Evolutionary conservation across 92 coral and sea anemone species (phyloP), one percentile per base, ranked within the genome.

Genomic region (Porites cylindrica): DNA sequence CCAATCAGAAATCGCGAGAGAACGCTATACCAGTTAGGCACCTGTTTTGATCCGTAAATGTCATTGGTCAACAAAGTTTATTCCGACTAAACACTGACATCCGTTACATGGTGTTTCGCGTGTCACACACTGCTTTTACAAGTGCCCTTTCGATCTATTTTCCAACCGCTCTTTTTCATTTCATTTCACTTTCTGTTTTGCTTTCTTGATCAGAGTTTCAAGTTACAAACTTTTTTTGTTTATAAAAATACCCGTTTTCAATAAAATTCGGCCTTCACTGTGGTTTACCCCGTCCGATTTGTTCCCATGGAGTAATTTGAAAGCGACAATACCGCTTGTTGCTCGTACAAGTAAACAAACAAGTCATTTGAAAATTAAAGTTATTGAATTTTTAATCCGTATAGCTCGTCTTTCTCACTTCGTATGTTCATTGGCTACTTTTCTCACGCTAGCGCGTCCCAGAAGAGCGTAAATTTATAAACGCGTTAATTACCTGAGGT

Each of bases 31-130:
- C 65, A 18, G 73, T 59, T 29, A 61, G 89, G 83, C 97, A 94
- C 97, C 97, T 92, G 97, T 91, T 69, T 74, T 68, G 70, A 14
- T 23, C 59, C 5, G 66, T 89, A 58, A 82, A 87, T 87, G 80
- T 85, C 75, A 94, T 94, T 92, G 90, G 97, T 59, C 53, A 11
- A 16, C 5, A 43, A 26, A 47, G 71, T 72, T 73, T 82, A 70
- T 82, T 82, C 77, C 69, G 76, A 21, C 76, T 0, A 82, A 70
- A 70, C 18, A 70, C 51, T 21, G 21, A 7, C 43, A 26, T 23
- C 73, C 80, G 72, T 62, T 74, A 56, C 87, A 13, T 59, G 80
- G 43, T 51, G 47, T 38, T 72, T 60, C 62, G 58, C 12, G 61
- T 72, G 87, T 83, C 87, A 83, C 87, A 52, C 80, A 62, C 16